A percentile compares a stretch with the other conserved stretches of the same genome.
Evolutionary conservation across 2,797 vertebrate genomes (phyloP).

Genomic region (Spinibarbus caldwelli): DNA sequence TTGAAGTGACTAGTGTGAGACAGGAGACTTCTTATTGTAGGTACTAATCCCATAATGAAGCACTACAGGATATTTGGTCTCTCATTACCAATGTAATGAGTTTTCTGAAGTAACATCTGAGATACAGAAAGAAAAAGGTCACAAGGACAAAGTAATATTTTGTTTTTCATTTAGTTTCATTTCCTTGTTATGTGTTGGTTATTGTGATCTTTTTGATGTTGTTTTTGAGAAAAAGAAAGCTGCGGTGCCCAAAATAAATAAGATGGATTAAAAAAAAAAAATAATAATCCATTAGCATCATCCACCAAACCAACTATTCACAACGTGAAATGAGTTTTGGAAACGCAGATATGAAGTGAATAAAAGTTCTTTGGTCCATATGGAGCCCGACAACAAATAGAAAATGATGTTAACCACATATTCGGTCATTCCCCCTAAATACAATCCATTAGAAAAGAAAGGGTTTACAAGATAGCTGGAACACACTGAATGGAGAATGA

Average conservation of each 20-base stretch:
- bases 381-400: not conserved
- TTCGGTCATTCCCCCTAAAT: slow-evolving; percentile 24
- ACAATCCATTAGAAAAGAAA: slow-evolving; percentile 29
- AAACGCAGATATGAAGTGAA: slow-evolving; percentile 10
- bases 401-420: slow-evolving; percentile 12
- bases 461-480: not conserved
- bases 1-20: not conserved
- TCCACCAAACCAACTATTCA: not conserved
- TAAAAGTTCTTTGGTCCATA: not conserved
- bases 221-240: slow-evolving; percentile 11
- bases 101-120: slow-evolving; percentile 11
- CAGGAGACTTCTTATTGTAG: not conserved
- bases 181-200: not conserved
- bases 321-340: slow-evolving; percentile 18
- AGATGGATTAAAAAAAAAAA: not conserved
- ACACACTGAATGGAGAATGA: not conserved
- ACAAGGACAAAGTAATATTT: slow-evolving; percentile 2
- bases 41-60: not conserved
- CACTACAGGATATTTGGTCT: slow-evolving; percentile 2
- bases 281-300: not conserved
- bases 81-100: slow-evolving; percentile 3
- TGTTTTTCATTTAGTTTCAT: slow-evolving; percentile 20
- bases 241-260: not conserved
- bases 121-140: slow-evolving; percentile 4
- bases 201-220: slow-evolving; percentile 19